A percentile compares a stretch with the other conserved stretches of the same genome.
Evolutionary conservation across 2,113 vertebrate genomes (phyloP).

Genomic region (Talpa occidentalis): DNA sequence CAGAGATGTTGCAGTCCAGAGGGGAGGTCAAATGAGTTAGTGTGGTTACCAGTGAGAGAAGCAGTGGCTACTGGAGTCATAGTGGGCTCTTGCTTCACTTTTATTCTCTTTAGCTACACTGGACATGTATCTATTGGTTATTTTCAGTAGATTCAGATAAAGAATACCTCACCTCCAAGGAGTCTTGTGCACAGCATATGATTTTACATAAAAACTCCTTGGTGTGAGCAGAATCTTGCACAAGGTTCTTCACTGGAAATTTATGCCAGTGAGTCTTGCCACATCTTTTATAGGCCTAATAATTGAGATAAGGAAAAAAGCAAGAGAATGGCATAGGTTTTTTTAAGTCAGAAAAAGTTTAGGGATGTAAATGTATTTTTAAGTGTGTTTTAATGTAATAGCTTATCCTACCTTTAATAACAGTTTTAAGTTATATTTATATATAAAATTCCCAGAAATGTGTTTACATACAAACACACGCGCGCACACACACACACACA

Average conservation of each 20-base stretch:
- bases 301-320: not conserved
- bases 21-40: not conserved
- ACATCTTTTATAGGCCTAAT: not conserved
- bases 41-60: not conserved
- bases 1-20: not conserved
- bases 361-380: slow-evolving; percentile 43
- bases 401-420: not conserved
- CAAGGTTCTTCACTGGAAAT: not conserved
- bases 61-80: not conserved
- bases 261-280: not conserved
- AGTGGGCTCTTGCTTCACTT: not conserved
- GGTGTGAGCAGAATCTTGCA: not conserved
- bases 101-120: not conserved
- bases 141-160: not conserved
- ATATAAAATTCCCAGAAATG: not conserved
- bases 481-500: not conserved
- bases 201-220: not conserved
- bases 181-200: not conserved
- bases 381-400: slow-evolving; percentile 17
- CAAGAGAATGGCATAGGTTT: not conserved
- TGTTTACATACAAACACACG: not conserved
- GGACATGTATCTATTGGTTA: not conserved
- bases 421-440: not conserved
- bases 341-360: not conserved
- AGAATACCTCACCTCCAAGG: not conserved